phyloP scores from a whole-genome alignment of 2,888 invertebrate species.

The Coelogynopora nodosa region DNA sequence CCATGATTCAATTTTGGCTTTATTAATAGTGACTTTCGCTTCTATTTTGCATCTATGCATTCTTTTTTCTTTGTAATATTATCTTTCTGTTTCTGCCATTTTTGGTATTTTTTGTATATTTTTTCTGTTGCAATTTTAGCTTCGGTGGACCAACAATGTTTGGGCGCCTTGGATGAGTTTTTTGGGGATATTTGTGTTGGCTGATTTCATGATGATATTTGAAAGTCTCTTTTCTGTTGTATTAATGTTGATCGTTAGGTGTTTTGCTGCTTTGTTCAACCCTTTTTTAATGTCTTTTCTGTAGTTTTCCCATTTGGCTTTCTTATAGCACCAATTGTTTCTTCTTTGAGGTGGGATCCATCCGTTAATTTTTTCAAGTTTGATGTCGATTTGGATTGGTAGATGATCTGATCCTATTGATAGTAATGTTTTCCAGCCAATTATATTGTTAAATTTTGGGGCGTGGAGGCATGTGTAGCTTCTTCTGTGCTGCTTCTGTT shows the following conservation, averaged over 20 bases:
- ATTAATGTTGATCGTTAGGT: neutral
- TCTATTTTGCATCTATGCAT: neutral
- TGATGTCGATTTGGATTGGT: neutral
- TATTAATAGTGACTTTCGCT: neutral
- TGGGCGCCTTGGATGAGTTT: neutral
- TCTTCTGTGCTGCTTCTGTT: neutral
- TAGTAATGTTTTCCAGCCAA: neutral
- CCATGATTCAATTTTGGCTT: conserved; percentile 6
- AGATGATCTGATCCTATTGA: neutral
- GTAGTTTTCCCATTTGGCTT: neutral
- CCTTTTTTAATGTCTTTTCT: neutral
- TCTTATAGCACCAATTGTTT: neutral
- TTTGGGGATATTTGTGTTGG: neutral
- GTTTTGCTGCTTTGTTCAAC: neutral
- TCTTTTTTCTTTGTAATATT: too few relatives aligned
- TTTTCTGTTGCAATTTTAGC: neutral
- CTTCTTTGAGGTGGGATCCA: conserved; percentile 1
- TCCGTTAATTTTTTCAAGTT: neutral
- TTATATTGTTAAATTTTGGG: neutral
- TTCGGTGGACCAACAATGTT: neutral
- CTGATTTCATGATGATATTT: neutral
- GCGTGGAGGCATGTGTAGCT: neutral
- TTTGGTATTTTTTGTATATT: neutral
- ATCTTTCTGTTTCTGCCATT: conserved; percentile 12
- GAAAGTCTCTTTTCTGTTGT: neutral